These are phyloP conservation scores for Sepioteuthis lessoniana DNA, from an alignment of 2,888 invertebrate genomes.

Conservation along the genomic window DNA sequence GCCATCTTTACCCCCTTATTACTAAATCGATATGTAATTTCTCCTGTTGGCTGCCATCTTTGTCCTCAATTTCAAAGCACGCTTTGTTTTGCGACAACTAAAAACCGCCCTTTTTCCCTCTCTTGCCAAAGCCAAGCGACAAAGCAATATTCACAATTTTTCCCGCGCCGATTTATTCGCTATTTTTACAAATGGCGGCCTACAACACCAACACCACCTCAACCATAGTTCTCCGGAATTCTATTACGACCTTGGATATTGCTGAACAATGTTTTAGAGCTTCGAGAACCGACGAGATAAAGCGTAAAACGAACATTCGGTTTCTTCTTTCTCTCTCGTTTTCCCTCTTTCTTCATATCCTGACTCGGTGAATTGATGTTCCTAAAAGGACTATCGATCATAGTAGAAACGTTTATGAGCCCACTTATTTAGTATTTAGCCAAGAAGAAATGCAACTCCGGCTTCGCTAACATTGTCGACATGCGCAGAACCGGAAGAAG, in stretches of 20 bases:
- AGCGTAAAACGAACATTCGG: not conserved
- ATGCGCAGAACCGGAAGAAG: not conserved
- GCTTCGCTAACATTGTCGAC: not conserved
- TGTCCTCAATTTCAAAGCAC: not conserved
- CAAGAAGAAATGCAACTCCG: too few species aligned
- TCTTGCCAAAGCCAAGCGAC: not conserved
- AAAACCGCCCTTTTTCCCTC: not conserved
- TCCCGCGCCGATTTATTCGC: not conserved
- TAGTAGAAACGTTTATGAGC: not conserved
- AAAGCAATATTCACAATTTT: not conserved
- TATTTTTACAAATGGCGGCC: not conserved
- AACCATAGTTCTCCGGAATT: not conserved
- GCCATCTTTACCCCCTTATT: not conserved
- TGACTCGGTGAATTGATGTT: not conserved
- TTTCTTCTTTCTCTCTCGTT: not conserved
- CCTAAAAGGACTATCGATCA: not conserved
- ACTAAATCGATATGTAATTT: not conserved
- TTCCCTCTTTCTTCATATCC: not conserved
- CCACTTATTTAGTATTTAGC: too few species aligned
- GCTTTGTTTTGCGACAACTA: not conserved
- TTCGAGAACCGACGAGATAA: not conserved
- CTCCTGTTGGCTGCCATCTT: not conserved
- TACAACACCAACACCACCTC: not conserved
- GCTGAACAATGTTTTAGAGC: not conserved
- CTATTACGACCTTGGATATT: slow-evolving; percentile 10